phyloP scores from a whole-genome alignment of 1,140 invertebrate genomes.

The Zaprionus ghesquierei region DNA sequence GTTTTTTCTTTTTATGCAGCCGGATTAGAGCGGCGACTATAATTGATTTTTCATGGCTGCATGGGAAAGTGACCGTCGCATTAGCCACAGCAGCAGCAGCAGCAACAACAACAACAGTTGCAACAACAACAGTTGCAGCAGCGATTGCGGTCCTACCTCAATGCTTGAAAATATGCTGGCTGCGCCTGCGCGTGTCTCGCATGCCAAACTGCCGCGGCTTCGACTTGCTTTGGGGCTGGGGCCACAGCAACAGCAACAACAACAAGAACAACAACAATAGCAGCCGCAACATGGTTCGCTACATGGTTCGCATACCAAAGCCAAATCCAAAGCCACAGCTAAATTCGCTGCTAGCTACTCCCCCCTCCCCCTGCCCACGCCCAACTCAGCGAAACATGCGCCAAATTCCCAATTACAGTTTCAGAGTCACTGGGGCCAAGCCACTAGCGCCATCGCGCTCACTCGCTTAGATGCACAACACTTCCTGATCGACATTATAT shows the following conservation, averaged over 20 bases:
- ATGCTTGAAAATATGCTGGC: constrained; percentile 52
- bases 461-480: too few relatives aligned
- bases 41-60: constrained; percentile 62
- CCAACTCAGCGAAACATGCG: background rate
- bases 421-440: background rate
- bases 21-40: constrained; percentile 46
- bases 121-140: background rate
- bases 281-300: background rate
- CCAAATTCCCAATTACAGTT: background rate
- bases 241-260: background rate
- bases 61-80: constrained; percentile 51
- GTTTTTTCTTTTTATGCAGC: background rate
- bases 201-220: constrained; percentile 20
- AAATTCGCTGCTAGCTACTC: too few relatives aligned
- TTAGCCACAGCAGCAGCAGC: constrained; percentile 14
- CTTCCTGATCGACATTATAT: background rate
- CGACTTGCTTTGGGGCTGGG: background rate
- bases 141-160: constrained; percentile 32
- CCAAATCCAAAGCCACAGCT: too few relatives aligned
- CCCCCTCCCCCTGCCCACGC: too few relatives aligned
- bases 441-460: too few relatives aligned
- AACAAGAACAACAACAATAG: background rate
- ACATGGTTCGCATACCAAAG: background rate
- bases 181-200: constrained; percentile 60
- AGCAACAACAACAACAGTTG: background rate